Percentiles rank a stretch among this genome's conserved stretches.
Conservation (phyloP, 2,888 invertebrate species). For the Sminthurinus aureus region DNA sequence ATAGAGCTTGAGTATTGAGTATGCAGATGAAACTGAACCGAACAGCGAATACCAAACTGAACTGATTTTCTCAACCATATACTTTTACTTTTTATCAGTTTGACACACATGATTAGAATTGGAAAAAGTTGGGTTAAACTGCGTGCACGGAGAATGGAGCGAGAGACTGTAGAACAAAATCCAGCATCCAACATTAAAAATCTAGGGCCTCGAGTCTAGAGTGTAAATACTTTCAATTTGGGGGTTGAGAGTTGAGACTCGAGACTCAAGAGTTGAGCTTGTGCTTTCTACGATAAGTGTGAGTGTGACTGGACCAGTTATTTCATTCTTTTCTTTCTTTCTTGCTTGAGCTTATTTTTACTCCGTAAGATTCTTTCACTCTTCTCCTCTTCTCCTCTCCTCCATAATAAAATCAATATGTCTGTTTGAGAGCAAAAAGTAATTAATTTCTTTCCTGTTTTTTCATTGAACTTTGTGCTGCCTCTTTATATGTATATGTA, state of each 20-base stretch:
- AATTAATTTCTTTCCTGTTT: constrained; percentile 26
- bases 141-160: not conserved
- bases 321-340: not conserved
- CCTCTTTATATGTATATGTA: not conserved
- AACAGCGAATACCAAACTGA: no score
- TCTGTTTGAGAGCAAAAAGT: constrained; percentile 20
- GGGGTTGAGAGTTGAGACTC: not conserved
- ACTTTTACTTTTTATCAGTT: not conserved
- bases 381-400: not conserved
- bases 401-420: constrained; percentile 18
- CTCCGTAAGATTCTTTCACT: not conserved
- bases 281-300: not conserved
- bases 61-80: not conserved
- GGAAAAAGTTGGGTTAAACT: not conserved
- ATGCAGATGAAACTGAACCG: not conserved
- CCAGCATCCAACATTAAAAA: no score
- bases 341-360: not conserved
- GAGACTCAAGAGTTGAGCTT: no score
- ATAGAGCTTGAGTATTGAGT: not conserved
- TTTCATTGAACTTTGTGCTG: constrained; percentile 19
- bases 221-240: not conserved
- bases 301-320: not conserved
- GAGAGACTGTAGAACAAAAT: no score
- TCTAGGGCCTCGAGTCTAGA: no score
- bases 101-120: not conserved